phyloP scores from a whole-genome alignment of 2,888 invertebrate species.

The Limnephilus lunatus region DNA sequence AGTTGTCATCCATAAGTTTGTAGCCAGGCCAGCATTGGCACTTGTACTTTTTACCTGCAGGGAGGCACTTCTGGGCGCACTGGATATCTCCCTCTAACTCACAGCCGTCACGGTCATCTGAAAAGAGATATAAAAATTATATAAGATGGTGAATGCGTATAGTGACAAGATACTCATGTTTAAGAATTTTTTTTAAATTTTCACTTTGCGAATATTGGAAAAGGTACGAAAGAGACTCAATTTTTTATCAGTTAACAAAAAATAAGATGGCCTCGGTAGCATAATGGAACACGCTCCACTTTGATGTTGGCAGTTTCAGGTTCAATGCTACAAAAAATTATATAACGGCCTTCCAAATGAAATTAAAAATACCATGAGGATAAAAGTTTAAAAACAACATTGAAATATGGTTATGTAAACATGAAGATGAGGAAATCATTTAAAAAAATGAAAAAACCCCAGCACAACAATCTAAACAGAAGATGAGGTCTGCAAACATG shows the following conservation, averaged over 20 bases:
- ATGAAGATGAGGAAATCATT: no score
- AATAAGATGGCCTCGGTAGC: neutral
- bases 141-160: no score
- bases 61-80: constrained; percentile 88
- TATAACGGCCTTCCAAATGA: no score
- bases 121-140: neutral
- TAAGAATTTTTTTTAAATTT: no score
- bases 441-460: no score
- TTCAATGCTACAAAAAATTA: neutral
- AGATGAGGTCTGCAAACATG: no score
- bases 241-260: neutral
- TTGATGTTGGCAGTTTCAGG: neutral
- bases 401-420: no score
- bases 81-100: constrained; percentile 72
- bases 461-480: no score
- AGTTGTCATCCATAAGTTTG: constrained; percentile 82
- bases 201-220: neutral
- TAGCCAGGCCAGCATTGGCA: constrained; percentile 85
- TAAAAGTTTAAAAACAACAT: no score
- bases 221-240: neutral
- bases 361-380: no score
- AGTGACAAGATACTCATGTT: no score
- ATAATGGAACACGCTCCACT: neutral
- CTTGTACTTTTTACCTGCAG: constrained; percentile 83
- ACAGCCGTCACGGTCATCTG: constrained; percentile 42